phyloP scores from a whole-genome alignment of 2,113 vertebrate species.

The Cyphomyrus discorhynchus region DNA sequence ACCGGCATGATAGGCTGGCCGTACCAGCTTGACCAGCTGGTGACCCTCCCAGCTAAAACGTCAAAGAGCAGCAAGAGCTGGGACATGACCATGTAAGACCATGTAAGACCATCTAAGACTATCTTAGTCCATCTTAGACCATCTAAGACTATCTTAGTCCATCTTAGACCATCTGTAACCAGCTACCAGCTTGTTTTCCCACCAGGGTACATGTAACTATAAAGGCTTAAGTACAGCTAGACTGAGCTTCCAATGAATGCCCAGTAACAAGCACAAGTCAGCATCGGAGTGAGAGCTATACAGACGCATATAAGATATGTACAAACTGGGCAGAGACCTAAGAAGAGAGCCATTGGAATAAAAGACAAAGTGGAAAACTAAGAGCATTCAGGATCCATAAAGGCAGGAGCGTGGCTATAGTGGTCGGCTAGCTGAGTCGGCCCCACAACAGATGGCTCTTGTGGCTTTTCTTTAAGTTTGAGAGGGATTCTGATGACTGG shows the following conservation, averaged over 20 bases:
- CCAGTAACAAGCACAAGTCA: not conserved
- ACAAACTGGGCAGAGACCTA: not conserved
- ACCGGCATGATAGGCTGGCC: not conserved
- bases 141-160: no score
- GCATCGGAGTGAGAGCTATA: not conserved
- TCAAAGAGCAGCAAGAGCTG: no score
- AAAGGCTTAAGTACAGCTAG: not conserved
- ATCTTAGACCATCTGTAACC: not conserved
- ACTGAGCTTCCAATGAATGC: not conserved
- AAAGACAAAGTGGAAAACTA: not conserved
- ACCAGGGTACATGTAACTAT: not conserved
- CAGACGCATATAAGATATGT: not conserved
- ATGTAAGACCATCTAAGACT: no score
- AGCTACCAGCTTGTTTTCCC: not conserved
- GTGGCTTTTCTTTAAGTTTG: not conserved
- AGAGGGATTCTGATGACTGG: not conserved
- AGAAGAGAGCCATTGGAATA: not conserved
- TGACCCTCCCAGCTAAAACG: not conserved
- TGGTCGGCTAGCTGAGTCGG: not conserved
- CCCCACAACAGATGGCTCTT: not conserved
- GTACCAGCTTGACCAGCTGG: not conserved
- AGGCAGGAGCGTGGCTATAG: not conserved
- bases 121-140: no score
- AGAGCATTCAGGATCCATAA: not conserved
- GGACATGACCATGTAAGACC: no score